Evolutionary conservation across 2,113 vertebrate genomes (phyloP).

Genomic region (Lota lota): DNA sequence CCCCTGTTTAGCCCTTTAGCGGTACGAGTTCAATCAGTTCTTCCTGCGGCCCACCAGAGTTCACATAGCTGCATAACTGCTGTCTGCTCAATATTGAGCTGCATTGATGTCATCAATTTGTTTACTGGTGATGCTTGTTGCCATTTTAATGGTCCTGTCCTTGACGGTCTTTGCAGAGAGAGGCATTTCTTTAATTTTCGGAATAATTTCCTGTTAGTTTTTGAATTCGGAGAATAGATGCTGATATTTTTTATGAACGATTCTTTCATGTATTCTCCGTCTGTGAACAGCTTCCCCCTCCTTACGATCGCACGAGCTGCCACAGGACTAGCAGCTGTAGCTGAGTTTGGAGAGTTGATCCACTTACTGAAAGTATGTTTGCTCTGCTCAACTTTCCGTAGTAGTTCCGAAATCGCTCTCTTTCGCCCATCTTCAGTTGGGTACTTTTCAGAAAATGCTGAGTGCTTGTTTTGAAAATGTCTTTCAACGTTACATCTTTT

Average conservation of each 20-base stretch:
- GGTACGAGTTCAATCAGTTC: slow-evolving; percentile 33
- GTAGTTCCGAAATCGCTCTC: too few relatives aligned
- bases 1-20: slow-evolving; percentile 28
- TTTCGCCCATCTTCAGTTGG: too few relatives aligned
- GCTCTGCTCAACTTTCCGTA: too few relatives aligned
- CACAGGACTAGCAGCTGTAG: slow-evolving; percentile 24
- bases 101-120: slow-evolving; percentile 18
- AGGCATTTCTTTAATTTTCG: slow-evolving; percentile 36
- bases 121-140: slow-evolving; percentile 1
- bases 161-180: slow-evolving; percentile 46
- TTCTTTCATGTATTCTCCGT: too few relatives aligned
- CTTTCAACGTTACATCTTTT: too few relatives aligned
- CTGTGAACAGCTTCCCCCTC: slow-evolving; percentile 14
- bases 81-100: slow-evolving; percentile 29
- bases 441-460: slow-evolving; percentile 24
- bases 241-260: background rate
- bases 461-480: too few relatives aligned
- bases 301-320: slow-evolving; percentile 21
- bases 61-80: slow-evolving; percentile 32
- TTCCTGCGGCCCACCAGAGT: slow-evolving; percentile 26
- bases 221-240: slow-evolving; percentile 29
- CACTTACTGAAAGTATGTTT: slow-evolving; percentile 8
- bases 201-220: slow-evolving; percentile 36
- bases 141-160: too few relatives aligned
- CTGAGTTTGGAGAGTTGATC: slow-evolving; percentile 26